A percentile compares a stretch with the other conserved stretches of the same genome.
Evolutionary conservation across 2,888 invertebrate genomes (phyloP).

Genomic region (Ochropleura plecta): DNA sequence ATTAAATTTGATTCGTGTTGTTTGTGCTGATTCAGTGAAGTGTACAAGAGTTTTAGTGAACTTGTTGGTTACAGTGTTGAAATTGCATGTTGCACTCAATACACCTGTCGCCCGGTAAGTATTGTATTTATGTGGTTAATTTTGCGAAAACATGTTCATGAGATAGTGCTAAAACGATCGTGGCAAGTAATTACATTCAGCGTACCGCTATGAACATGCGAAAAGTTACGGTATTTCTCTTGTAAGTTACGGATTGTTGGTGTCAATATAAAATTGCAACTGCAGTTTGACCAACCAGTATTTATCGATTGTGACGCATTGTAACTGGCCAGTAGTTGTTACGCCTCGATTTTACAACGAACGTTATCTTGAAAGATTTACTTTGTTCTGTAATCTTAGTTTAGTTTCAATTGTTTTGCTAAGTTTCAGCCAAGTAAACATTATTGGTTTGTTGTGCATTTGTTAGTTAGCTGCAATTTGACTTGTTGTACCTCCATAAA

Average conservation of each 20-base stretch:
- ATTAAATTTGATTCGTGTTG: constrained; percentile 57
- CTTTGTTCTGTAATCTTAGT: constrained; percentile 43
- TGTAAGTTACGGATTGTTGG: constrained; percentile 49
- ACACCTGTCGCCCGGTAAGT: constrained; percentile 87
- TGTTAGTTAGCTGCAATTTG: constrained; percentile 6
- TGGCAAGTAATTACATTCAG: constrained; percentile 47
- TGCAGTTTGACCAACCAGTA: constrained; percentile 72
- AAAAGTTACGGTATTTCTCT: constrained; percentile 56
- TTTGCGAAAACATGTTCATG: constrained; percentile 50
- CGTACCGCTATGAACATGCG: constrained; percentile 62
- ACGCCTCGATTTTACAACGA: constrained; percentile 40
- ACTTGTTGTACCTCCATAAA: not conserved
- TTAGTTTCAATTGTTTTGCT: constrained; percentile 45
- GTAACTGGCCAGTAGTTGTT: constrained; percentile 56
- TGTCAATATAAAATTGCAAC: constrained; percentile 74
- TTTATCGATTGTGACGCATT: constrained; percentile 80
- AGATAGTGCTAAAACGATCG: constrained; percentile 29
- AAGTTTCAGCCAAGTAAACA: constrained; percentile 37
- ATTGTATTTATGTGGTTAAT: constrained; percentile 61
- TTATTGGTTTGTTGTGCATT: constrained; percentile 6
- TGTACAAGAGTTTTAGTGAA: constrained; percentile 67
- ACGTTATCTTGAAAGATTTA: constrained; percentile 48
- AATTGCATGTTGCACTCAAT: constrained; percentile 70
- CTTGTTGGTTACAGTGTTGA: constrained; percentile 60
- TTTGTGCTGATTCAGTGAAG: constrained; percentile 66